Percentiles rank a stretch among this genome's conserved stretches.
Conservation (phyloP, 2,113 vertebrate genomes). For the Rattus rattus region DNA sequence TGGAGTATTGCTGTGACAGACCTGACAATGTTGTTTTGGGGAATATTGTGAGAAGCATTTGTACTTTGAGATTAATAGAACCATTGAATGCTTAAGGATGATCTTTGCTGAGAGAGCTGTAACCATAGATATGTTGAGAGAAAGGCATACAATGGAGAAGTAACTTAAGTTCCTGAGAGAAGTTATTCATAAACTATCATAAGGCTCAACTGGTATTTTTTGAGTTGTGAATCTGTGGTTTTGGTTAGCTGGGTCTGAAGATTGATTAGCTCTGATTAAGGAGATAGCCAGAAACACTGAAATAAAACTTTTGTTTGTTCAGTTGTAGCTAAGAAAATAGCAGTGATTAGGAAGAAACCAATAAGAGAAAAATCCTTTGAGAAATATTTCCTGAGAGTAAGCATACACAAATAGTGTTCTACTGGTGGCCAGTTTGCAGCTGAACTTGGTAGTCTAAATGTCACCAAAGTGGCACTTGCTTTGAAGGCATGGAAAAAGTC, state of each 20-base stretch:
- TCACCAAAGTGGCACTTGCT: neutral
- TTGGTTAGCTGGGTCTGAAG: neutral
- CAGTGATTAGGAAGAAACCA: neutral
- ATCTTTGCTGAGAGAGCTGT: neutral
- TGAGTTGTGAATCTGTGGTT: neutral
- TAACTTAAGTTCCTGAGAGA: neutral
- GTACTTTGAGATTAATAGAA: neutral
- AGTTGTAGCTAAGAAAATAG: neutral
- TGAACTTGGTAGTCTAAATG: neutral
- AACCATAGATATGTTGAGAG: neutral
- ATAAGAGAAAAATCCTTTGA: neutral
- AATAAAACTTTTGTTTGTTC: neutral
- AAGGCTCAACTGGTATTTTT: neutral
- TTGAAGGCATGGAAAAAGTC: neutral
- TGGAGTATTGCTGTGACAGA: neutral
- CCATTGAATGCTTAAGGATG: neutral
- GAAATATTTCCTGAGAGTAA: neutral
- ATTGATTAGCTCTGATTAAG: neutral
- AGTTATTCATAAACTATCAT: neutral
- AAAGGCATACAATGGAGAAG: neutral
- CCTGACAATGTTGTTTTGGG: neutral
- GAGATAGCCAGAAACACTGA: neutral
- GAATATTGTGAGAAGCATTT: neutral
- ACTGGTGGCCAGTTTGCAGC: neutral
- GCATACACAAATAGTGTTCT: neutral